Evolutionary conservation across 2,113 vertebrate species (phyloP), one percentile per base, ranked within the genome.

Genomic region (Nannobrachium achirus): DNA sequence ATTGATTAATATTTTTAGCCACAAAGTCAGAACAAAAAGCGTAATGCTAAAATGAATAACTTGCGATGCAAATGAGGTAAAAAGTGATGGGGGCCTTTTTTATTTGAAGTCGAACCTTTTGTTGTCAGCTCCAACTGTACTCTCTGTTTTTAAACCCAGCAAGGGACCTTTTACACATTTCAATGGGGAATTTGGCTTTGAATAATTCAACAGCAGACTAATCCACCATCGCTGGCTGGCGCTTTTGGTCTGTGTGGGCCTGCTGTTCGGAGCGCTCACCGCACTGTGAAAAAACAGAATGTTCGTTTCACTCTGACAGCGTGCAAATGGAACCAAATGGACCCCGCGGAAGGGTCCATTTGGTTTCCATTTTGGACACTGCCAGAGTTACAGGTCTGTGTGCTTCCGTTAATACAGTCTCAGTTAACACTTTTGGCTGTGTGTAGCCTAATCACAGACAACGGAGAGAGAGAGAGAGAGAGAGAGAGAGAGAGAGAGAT

Each of bases 161-260:
- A 45, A 89, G 87, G 88, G 86, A 89, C 88, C 87, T 89, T 92
- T 91, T 89, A 91, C 85, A 85, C 83, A 78, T 90, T 91, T 92
- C 91, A 91, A 88, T 74, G 74, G 86, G 85, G 86, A 89, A 91
- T 89, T 85, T 63, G 73, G 79, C 68, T 88, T 76, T 93, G 89
- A 91, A 92, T 92, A 88, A 93, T 93, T 93, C 87, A 92, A 88
- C 81, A 79, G 59, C 81, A 79, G 59, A 65, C 85, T 90, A 87
- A 91, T 91, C 88, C 86, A 82, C 83, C 85, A 79, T 89, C 62
- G 65, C 80, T 86, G 70, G 65, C 80, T 86, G 70, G 65, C 82
- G 86, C 86, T 90, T 33, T 89, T 84, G 88, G 88, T 90, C 84
- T 90, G 85, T 85, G 79, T 82, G 71, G 82, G 82, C 75, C 79